Percentiles rank a stretch among this genome's conserved stretches.
Evolutionary conservation across 2,797 vertebrate genomes (phyloP).

Genomic region (Apogon talboti): DNA sequence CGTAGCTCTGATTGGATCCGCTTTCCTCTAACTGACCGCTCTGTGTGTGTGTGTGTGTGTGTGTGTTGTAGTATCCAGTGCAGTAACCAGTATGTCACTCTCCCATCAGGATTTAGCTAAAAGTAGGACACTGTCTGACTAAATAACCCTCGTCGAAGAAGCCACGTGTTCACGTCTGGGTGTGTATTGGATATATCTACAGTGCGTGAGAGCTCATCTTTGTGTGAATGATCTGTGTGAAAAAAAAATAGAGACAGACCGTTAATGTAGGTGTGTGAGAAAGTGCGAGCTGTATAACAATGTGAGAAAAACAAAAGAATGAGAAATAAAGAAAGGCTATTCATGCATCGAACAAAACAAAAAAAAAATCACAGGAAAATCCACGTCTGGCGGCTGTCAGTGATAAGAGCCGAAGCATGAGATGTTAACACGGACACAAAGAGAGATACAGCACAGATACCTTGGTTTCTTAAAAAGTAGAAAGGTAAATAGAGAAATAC

Average conservation of each 20-base stretch:
- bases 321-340: conserved; percentile 16
- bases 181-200: conserved; percentile 9
- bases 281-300: conserved; percentile 17
- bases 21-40: conserved; percentile 20
- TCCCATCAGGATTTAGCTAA: conserved; percentile 45
- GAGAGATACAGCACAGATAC: conserved; percentile 17
- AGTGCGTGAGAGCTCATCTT: conserved; percentile 10
- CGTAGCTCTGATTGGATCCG: conserved; percentile 37
- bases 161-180: conserved; percentile 23
- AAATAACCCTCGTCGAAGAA: conserved; percentile 49
- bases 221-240: conserved; percentile 32
- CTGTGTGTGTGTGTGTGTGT: conserved; percentile 12
- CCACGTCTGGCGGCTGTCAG: background rate
- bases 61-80: conserved; percentile 27
- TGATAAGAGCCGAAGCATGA: conserved; percentile 13
- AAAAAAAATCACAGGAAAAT: conserved; percentile 23
- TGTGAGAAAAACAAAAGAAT: conserved; percentile 3
- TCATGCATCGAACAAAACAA: conserved; percentile 24
- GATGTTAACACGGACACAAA: conserved; percentile 29
- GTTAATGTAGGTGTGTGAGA: conserved; percentile 24
- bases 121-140: conserved; percentile 63
- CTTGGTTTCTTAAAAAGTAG: conserved; percentile 13
- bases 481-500: conserved; percentile 4
- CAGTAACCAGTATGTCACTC: conserved; percentile 14
- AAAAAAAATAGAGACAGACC: conserved; percentile 18